A percentile compares a stretch with the other conserved stretches of the same genome.
Evolutionary conservation across 2,113 vertebrate genomes (phyloP).

Genomic region (Ellobius talpinus): DNA sequence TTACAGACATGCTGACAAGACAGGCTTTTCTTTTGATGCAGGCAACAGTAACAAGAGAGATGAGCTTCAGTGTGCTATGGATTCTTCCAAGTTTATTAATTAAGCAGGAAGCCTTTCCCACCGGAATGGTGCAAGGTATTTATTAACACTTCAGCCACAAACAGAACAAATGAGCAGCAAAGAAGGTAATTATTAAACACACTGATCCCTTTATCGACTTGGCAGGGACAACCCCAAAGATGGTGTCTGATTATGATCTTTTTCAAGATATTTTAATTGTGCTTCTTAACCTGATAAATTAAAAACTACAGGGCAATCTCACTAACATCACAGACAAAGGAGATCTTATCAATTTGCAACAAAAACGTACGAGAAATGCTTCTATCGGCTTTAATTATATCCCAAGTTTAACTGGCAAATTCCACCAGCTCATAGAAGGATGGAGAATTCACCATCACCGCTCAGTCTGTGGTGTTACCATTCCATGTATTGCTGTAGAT

Average conservation of each 20-base stretch:
- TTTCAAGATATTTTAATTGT: constrained; percentile 91
- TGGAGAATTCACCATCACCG: constrained; percentile 68
- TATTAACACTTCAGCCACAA: constrained; percentile 89
- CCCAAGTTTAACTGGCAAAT: constrained; percentile 82
- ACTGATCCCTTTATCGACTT: constrained; percentile 86
- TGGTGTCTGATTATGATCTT: constrained; percentile 88
- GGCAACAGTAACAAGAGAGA: constrained; percentile 88
- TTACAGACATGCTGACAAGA: constrained; percentile 86
- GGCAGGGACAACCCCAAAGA: constrained; percentile 85
- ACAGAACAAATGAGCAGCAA: constrained; percentile 87
- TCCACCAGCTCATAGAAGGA: constrained; percentile 75
- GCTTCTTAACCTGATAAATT: constrained; percentile 90
- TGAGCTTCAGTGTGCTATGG: constrained; percentile 86
- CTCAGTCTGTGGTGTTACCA: constrained; percentile 58
- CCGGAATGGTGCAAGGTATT: constrained; percentile 88
- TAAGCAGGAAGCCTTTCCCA: constrained; percentile 88
- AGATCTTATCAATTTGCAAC: constrained; percentile 87
- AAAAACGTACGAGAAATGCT: constrained; percentile 83
- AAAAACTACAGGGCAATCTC: constrained; percentile 88
- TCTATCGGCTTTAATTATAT: constrained; percentile 86
- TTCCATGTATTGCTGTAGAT: constrained; percentile 45
- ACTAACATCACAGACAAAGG: constrained; percentile 87
- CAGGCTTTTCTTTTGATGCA: constrained; percentile 85
- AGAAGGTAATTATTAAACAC: constrained; percentile 87
- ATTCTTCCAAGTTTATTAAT: constrained; percentile 90